A percentile compares a stretch with the other conserved stretches of the same genome.
phyloP scores from a whole-genome alignment of 1,140 invertebrate genomes.

The Acromyrmex heyeri region DNA sequence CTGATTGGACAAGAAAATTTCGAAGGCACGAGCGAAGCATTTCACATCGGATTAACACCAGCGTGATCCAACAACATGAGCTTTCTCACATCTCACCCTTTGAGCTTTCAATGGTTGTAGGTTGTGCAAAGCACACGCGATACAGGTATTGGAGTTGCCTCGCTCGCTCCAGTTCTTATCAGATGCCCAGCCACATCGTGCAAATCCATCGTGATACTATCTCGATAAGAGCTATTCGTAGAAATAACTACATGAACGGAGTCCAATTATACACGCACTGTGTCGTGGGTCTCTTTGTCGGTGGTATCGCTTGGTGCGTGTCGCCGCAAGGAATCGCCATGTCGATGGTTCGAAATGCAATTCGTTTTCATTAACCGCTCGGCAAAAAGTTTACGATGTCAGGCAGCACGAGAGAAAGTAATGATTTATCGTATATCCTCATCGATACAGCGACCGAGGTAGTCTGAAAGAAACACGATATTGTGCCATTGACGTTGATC shows the following conservation, averaged over 20 bases:
- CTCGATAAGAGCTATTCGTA: constrained; percentile 57
- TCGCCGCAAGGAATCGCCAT: constrained; percentile 57
- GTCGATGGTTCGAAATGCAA: constrained; percentile 57
- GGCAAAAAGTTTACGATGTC: constrained; percentile 44
- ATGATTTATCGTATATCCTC: constrained; percentile 46
- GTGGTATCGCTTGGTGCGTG: constrained; percentile 48
- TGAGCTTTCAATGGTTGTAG: constrained; percentile 12
- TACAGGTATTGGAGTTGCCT: constrained; percentile 38
- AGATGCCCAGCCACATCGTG: constrained; percentile 54
- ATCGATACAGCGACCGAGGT: constrained; percentile 19
- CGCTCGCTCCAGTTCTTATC: constrained; percentile 47
- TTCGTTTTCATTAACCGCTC: constrained; percentile 67
- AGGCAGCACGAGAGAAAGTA: constrained; percentile 23
- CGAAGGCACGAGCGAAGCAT: constrained; percentile 36
- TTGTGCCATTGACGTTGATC: constrained; percentile 34
- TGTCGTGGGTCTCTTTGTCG: constrained; percentile 30
- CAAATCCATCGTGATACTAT: constrained; percentile 67
- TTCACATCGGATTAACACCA: constrained; percentile 57
- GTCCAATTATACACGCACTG: constrained; percentile 59
- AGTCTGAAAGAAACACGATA: constrained; percentile 17
- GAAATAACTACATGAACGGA: constrained; percentile 31
- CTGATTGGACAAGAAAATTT: constrained; percentile 54
- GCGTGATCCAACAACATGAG: constrained; percentile 36
- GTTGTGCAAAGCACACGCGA: constrained; percentile 64
- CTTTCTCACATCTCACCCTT: constrained; percentile 23